Base-by-base conservation (phyloP, 2,888 invertebrate genomes). In the Tachina lurida region DNA sequence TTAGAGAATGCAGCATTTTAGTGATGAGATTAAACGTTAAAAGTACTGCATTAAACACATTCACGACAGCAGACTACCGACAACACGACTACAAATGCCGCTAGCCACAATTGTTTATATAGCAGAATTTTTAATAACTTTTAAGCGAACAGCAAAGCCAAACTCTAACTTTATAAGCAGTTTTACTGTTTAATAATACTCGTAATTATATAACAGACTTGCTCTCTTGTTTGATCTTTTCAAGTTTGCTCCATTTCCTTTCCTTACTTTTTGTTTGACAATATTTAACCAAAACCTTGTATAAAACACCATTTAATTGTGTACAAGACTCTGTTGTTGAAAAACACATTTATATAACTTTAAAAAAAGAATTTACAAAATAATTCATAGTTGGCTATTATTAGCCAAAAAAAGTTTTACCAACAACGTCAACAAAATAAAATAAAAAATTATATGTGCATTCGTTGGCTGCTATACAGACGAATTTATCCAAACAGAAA, bases 401-500 rank as follows among this genome's bases (percentile, higher is more conserved):
- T 62, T 39, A 75, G 19, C 19, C n/a, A 68, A 60, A 49, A 74
- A 76, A 49, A 47, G 4, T 43, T 52, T 43, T 45, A 31, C 41
- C 63, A 56, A 49, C 52, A 74, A 70, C 19, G 22, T 39, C 54
- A 39, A 15, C 39, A n/a, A 62, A 52, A 82, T 10, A n/a, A 77
- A 43, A 43, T 60, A 5, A 71, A 43, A 58, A n/a, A 12, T 41
- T 73, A 17, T 39, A 54, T 31, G 12, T 43, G 54, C 8, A 22
- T 52, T 49, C 47, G 49, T 67, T 10, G 17, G 4, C 12, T 12
- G 3, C 10, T 76, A 12, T 19, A 15, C n/a, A 56, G 67, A 60
- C 71, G 65, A 83, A 71, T 77, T 76, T 56, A 71, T 70, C 49
- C 19, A 41, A 31, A 58, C 58, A 76, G 45, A 67, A 49, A 54